A percentile compares a stretch with the other conserved stretches of the same genome.
phyloP scores from a whole-genome alignment of 2,113 vertebrate genomes.

The Pampusana beccarii region DNA sequence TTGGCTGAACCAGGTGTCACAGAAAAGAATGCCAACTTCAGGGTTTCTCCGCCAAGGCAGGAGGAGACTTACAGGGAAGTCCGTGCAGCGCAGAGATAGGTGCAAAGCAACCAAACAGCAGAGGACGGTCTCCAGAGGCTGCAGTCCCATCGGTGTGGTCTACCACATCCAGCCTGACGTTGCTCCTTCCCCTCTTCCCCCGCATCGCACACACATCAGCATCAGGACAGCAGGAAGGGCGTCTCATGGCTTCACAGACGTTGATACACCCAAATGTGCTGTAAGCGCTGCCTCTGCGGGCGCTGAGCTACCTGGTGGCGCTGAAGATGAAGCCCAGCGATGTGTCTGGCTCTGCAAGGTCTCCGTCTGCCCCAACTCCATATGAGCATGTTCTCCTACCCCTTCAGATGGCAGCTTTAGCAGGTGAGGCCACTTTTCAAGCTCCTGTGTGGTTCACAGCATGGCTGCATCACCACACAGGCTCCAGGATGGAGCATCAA shows the following conservation, averaged over 20 bases:
- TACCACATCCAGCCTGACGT: background rate
- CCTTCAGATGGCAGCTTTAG: background rate
- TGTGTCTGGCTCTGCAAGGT: background rate
- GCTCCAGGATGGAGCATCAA: background rate
- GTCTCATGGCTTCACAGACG: background rate
- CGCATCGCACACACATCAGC: too few species aligned
- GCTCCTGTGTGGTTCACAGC: background rate
- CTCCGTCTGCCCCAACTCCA: background rate
- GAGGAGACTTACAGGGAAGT: background rate
- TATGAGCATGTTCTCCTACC: background rate
- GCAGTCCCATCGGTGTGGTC: background rate
- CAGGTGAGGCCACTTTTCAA: background rate
- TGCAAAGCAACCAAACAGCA: background rate
- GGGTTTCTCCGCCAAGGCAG: background rate
- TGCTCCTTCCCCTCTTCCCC: background rate
- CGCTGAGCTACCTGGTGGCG: background rate
- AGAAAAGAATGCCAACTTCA: background rate
- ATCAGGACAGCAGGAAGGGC: background rate
- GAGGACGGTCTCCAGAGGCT: background rate
- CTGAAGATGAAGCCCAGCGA: background rate
- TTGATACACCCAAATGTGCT: background rate
- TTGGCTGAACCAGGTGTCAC: background rate
- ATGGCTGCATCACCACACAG: background rate
- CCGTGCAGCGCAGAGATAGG: fast-evolving
- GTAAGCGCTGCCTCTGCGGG: fast-evolving